A percentile compares a stretch with the other conserved stretches of the same genome.
These are phyloP conservation scores for Garra rufa DNA, from an alignment of 2,113 vertebrate species.

Conservation along the genomic window DNA sequence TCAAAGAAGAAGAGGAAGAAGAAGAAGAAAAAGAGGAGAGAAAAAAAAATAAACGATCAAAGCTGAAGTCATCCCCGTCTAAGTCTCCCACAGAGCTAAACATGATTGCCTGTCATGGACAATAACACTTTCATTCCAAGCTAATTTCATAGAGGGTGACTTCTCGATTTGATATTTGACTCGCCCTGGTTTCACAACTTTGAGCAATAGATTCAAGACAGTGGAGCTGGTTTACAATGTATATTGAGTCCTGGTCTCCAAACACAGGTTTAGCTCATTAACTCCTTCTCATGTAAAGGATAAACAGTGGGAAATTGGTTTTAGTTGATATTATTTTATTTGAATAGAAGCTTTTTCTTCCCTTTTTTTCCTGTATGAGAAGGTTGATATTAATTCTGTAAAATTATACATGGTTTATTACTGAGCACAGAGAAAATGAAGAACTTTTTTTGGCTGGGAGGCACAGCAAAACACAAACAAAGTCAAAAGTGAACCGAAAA, in stretches of 20 bases:
- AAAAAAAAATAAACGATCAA: constrained; percentile 28
- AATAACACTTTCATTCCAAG: constrained; percentile 58
- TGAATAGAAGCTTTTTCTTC: background rate
- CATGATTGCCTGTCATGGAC: constrained; percentile 54
- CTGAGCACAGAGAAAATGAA: background rate
- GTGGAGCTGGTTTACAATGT: constrained; percentile 24
- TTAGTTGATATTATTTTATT: constrained; percentile 7
- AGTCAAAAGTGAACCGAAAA: constrained; percentile 8
- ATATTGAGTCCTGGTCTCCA: constrained; percentile 22
- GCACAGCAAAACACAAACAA: constrained; percentile 25
- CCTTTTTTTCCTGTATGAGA: background rate
- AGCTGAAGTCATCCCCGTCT: constrained; percentile 28
- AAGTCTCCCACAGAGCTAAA: constrained; percentile 54
- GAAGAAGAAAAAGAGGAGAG: background rate
- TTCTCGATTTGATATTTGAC: constrained; percentile 51
- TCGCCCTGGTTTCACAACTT: constrained; percentile 37
- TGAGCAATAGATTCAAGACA: constrained; percentile 29
- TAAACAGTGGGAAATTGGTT: constrained; percentile 23
- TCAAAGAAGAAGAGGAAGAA: constrained; percentile 30
- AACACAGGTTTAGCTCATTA: constrained; percentile 23
- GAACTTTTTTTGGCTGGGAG: background rate
- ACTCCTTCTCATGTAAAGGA: constrained; percentile 7
- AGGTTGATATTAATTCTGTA: constrained; percentile 1
- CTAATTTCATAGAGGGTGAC: constrained; percentile 59
- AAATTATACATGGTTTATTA: constrained; percentile 39